These are phyloP conservation scores for Aricia agestis DNA, from an alignment of 1,140 invertebrate species.

Conservation along the genomic window DNA sequence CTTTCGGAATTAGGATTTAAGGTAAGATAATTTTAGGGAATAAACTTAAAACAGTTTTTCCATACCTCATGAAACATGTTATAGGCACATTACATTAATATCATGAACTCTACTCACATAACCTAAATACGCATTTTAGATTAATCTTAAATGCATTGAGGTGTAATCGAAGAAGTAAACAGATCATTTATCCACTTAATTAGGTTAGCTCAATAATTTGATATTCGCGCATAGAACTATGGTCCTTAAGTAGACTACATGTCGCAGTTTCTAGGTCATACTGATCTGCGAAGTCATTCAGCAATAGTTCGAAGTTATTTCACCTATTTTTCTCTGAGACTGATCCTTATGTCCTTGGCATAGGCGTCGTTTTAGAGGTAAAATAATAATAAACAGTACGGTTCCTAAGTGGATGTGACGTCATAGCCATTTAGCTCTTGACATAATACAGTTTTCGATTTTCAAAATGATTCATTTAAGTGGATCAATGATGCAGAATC, in stretches of 20 bases:
- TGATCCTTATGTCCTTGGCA: no score
- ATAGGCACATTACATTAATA: no score
- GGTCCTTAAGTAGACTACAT: slow-evolving; percentile 6
- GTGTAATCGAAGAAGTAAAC: slow-evolving; percentile 15
- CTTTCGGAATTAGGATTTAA: no score
- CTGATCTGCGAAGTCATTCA: slow-evolving; percentile 7
- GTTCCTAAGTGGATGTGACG: slow-evolving; percentile 13
- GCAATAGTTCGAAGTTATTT: neutral
- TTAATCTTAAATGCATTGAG: neutral
- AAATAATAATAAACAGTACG: no score
- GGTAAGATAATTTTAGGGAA: no score
- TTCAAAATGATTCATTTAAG: slow-evolving; percentile 18
- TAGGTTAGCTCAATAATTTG: slow-evolving; percentile 8
- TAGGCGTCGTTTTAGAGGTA: no score
- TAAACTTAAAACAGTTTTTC: no score
- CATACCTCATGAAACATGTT: no score
- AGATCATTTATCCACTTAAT: neutral
- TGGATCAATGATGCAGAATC: slow-evolving; percentile 1
- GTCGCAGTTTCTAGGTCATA: slow-evolving; percentile 10
- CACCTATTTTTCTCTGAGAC: no score
- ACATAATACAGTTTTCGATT: slow-evolving; percentile 21
- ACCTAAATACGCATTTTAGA: neutral
- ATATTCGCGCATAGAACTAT: neutral
- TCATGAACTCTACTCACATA: neutral
- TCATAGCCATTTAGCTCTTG: slow-evolving; percentile 16